Base-by-base conservation (phyloP, 2,888 invertebrate genomes). In the Napeogenes inachia region DNA sequence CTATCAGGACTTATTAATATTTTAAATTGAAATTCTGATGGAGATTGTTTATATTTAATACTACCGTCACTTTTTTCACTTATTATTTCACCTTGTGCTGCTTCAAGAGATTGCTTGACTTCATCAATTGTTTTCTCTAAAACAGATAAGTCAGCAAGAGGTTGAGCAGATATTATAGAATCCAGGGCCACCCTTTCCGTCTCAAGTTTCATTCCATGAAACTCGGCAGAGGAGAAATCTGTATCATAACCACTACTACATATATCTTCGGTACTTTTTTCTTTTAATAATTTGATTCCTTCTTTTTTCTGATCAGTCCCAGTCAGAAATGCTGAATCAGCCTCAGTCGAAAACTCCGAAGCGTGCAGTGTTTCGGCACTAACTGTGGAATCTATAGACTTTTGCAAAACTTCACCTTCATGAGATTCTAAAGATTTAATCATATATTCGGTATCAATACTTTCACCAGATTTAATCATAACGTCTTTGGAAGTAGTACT, bases 1-100 rank as follows among this genome's bases (percentile, higher is more conserved):
- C 83, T 81, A 42, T 91, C 91, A 2, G 91, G 91, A 68, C 91
- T 91, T 45, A 91, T 88, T 45, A 93, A 78, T 32, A 93, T 81
- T 79, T 93, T 94, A 61, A 95, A 94, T 75, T 94, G 94, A 74
- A 95, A 95, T 77, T 95, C 94, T 2, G 94, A 94, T 4, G 94
- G 94, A 0, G 94, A 94, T 70, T 94, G 93, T 72, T 94, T 94
- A 69, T 93, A 93, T 75, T 93, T 93, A 57, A 92, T 92, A 68
- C 92, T 94, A 8, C 94, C 92, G 68, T 93, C 93, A 72, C 84
- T 91, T 77, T 92, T 92, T 67, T 92, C 91, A 73, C 93, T 93
- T 61, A 94, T 93, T 5, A 94, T 91, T 82, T 94, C 94, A 70
- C 92, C 93, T 79, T 93, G 94, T 0, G 94, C 94, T 54, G 93